Percentiles rank a stretch among this genome's conserved stretches.
Conservation (phyloP, 1,140 invertebrate genomes). For the Dendrolimus kikuchii region DNA sequence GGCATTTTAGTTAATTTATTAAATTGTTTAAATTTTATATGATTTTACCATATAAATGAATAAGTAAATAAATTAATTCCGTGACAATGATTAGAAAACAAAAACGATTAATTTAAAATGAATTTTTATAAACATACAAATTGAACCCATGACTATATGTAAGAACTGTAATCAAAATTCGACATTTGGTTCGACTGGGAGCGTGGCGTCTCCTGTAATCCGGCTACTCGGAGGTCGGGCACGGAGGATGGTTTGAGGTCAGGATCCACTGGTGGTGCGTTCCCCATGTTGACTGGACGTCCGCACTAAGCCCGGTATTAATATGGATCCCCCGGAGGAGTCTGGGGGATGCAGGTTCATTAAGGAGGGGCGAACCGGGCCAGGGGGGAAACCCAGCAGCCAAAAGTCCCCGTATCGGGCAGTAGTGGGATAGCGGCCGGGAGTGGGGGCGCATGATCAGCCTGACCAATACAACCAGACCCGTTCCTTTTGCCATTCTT, state of each 20-base stretch:
- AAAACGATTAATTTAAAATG: neutral
- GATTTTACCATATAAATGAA: neutral
- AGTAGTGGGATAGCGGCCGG: constrained; percentile 97
- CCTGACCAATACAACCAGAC: constrained; percentile 89
- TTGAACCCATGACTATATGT: neutral
- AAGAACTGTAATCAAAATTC: constrained; percentile 13
- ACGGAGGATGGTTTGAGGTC: constrained; percentile 87
- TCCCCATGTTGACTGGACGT: constrained; percentile 84
- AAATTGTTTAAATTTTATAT: neutral
- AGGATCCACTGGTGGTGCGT: constrained; percentile 78
- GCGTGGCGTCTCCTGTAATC: constrained; percentile 93
- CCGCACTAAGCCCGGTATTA: constrained; percentile 91
- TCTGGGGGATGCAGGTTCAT: constrained; percentile 85
- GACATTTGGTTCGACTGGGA: constrained; percentile 76
- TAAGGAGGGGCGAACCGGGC: constrained; percentile 95
- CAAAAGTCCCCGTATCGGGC: constrained; percentile 90
- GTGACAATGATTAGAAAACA: neutral
- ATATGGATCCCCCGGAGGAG: constrained; percentile 89
- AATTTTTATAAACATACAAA: constrained; percentile 1
- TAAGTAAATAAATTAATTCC: neutral
- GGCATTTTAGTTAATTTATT: neutral
- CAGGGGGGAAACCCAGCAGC: constrained; percentile 86
- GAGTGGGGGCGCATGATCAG: constrained; percentile 87
- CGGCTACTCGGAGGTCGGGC: constrained; percentile 88
- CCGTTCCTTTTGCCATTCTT: constrained; percentile 76